A percentile compares a stretch with the other conserved stretches of the same genome.
phyloP scores from a whole-genome alignment of 1,140 invertebrate species.

The Pachyrhynchus sulphureomaculatus region DNA sequence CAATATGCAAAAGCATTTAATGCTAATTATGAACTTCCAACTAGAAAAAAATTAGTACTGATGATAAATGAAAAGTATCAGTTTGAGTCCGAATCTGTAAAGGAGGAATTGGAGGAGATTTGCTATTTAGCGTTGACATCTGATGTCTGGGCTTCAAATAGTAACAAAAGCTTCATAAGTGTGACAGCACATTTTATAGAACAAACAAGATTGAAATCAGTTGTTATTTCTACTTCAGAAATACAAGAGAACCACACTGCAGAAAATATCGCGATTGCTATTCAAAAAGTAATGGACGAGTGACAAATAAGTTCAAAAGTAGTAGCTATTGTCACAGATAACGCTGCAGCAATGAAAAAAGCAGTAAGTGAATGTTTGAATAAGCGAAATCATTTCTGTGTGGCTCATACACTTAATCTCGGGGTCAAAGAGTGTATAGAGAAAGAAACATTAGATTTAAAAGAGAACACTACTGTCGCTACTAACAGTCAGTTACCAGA shows the following conservation, averaged over 20 bases:
- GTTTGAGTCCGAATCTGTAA: no score
- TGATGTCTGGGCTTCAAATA: constrained; percentile 32
- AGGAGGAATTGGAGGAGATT: no score
- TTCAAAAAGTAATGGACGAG: neutral
- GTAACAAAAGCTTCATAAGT: constrained; percentile 16
- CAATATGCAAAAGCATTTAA: no score
- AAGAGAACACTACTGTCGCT: no score
- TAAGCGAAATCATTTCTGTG: neutral
- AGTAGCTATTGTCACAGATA: constrained; percentile 10
- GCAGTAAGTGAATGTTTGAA: constrained; percentile 22
- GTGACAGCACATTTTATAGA: constrained; percentile 30
- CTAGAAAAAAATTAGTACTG: no score
- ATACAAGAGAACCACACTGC: constrained; percentile 14
- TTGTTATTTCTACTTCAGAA: constrained; percentile 15
- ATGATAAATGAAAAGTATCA: no score
- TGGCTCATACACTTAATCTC: constrained; percentile 22
- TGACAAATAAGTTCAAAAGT: constrained; percentile 13
- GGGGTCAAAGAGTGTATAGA: constrained; percentile 2
- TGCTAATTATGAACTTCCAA: no score
- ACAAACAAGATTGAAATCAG: constrained; percentile 1
- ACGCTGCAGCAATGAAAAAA: constrained; percentile 13
- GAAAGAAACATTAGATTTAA: constrained; percentile 4
- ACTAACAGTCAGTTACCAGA: no score
- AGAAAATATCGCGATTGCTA: neutral
- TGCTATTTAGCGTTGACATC: no score